Conservation (phyloP, 2,888 invertebrate genomes). For the Xanthia icteritia region DNA sequence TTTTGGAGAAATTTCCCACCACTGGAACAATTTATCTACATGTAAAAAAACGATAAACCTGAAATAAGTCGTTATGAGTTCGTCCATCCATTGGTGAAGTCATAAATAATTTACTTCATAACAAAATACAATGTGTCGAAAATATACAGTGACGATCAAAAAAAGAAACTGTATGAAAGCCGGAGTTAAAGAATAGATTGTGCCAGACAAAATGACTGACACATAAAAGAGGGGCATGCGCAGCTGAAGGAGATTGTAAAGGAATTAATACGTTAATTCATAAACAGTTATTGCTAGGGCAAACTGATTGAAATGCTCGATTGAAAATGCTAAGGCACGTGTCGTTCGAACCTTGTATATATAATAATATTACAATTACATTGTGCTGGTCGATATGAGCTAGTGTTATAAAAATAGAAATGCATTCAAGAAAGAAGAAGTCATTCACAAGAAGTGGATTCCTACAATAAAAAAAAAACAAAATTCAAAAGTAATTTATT, state of each 20-base stretch:
- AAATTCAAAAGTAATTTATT: too few relatives aligned
- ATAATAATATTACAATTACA: not conserved
- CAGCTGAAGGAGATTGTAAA: not conserved
- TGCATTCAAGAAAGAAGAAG: too few relatives aligned
- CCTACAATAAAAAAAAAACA: too few relatives aligned
- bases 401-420: not conserved
- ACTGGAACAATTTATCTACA: not conserved
- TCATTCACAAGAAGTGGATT: not conserved
- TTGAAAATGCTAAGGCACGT: not conserved
- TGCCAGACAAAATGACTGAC: not conserved
- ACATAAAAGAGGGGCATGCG: not conserved
- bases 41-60: not conserved
- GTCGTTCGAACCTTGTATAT: not conserved
- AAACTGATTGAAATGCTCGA: not conserved
- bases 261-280: not conserved
- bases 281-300: not conserved
- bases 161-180: not conserved
- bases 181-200: not conserved
- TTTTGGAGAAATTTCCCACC: not conserved
- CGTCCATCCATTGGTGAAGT: not conserved
- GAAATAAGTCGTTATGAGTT: conserved; percentile 2
- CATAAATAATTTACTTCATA: too few relatives aligned
- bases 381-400: not conserved
- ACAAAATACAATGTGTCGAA: too few relatives aligned
- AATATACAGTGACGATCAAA: too few relatives aligned